Base-by-base conservation (phyloP, 2,797 vertebrate genomes). In the Catostomus latipinnis region DNA sequence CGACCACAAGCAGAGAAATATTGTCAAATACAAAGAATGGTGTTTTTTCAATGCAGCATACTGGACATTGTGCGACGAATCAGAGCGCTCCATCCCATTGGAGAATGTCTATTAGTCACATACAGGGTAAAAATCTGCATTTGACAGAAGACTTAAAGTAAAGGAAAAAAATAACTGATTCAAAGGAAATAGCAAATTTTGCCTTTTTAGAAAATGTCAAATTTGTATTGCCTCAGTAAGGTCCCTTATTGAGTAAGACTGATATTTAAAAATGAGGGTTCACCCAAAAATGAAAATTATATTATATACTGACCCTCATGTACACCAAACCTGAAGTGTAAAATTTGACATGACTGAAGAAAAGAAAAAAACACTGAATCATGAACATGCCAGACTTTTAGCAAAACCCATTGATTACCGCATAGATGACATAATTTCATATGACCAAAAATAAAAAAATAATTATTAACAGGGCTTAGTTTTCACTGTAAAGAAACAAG, bases 371-470 rank as follows among this genome's bases (percentile, higher is more conserved):
- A 48, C 5, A 46, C 1, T 11, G 4, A 56, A 43, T 45, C 14
- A 45, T 22, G 34, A 13, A 16, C 7, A 14, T 34, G 9, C 0
- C 34, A 12, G 43, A 45, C 3, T 53, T 14, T 53, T 49, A 67
- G 18, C 9, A 76, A 80, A 83, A 62, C 8, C n/a, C 46, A 61
- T 83, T 80, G 76, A 83, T 76, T 77, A 52, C 10, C 9, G 56
- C 43, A 16, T 6, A 49, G 11, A 80, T 66, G 12, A 69, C 58
- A 14, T 73, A n/a, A 61, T 14, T 54, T 48, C 12, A 72, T 45
- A 60, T 46, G 1, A 4, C 7, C 45, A 80, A 70, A 34, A 48
- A 70, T 3, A 52, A 80, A 70, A 34, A 48, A 70, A 5, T 46
- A 49, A 6, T 53, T 46, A 62, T 70, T 70, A 62, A 78, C 57